Percentiles rank a stretch among this genome's conserved stretches.
Evolutionary conservation across 2,113 vertebrate species (phyloP).

Genomic region (Fregata magnificens): DNA sequence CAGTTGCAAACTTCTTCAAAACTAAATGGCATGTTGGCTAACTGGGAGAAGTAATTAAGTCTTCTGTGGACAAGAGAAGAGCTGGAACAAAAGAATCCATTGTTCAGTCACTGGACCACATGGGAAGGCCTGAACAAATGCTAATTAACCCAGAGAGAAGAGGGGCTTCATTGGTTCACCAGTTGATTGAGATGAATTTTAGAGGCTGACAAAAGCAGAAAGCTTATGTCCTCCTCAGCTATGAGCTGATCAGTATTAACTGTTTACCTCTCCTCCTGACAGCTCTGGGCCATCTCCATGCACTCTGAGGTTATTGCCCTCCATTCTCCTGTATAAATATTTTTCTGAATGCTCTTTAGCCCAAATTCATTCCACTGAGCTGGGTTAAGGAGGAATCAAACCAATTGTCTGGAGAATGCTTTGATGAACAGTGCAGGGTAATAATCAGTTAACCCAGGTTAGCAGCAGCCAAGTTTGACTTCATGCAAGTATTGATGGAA

Average conservation of each 20-base stretch:
- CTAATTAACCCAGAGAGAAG: neutral
- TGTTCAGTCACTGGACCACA: neutral
- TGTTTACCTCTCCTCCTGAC: neutral
- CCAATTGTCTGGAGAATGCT: neutral
- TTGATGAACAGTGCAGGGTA: neutral
- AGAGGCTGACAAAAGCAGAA: neutral
- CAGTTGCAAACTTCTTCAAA: neutral
- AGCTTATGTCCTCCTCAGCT: neutral
- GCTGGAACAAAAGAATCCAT: neutral
- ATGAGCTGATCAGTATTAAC: neutral
- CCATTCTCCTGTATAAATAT: neutral
- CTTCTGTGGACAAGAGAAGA: neutral
- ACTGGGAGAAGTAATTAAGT: neutral
- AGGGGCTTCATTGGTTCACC: neutral
- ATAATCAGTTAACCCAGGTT: neutral
- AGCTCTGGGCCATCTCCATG: neutral
- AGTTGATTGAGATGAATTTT: neutral
- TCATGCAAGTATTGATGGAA: neutral
- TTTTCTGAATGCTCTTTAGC: neutral
- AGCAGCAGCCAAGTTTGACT: neutral
- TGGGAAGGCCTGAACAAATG: neutral
- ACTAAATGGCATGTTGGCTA: neutral
- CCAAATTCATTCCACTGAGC: neutral
- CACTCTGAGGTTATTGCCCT: neutral
- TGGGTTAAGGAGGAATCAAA: neutral